Percentiles rank a stretch among this genome's conserved stretches.
These are phyloP conservation scores for Troides helena DNA, from an alignment of 2,888 invertebrate species.

Conservation along the genomic window DNA sequence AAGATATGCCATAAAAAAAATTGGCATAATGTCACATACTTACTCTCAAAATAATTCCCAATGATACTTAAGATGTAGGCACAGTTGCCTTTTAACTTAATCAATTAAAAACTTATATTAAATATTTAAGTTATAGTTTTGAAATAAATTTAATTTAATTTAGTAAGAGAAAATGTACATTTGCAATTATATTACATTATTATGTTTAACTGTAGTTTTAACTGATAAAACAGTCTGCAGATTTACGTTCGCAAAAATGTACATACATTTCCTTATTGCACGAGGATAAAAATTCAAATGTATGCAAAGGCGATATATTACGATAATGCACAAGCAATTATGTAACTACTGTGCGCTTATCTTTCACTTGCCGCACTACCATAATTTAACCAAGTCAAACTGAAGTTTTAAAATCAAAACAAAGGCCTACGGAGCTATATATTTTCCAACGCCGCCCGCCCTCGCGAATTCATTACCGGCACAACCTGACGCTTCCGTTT, in stretches of 20 bases:
- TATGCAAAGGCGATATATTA: slow-evolving; percentile 13
- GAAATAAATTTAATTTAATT: no score
- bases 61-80: no score
- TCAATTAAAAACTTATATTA: no score
- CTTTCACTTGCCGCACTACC: slow-evolving; percentile 26
- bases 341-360: slow-evolving; percentile 19
- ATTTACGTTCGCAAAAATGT: not conserved
- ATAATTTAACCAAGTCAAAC: slow-evolving; percentile 48
- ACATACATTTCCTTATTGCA: not conserved
- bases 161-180: no score
- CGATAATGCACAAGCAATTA: slow-evolving; percentile 22
- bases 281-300: not conserved
- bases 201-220: no score
- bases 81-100: no score
- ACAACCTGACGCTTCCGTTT: slow-evolving; percentile 75
- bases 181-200: not conserved
- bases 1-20: no score
- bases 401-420: slow-evolving; percentile 67
- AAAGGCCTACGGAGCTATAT: slow-evolving; percentile 65
- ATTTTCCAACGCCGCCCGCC: slow-evolving; percentile 70
- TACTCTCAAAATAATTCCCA: no score
- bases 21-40: no score
- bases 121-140: no score
- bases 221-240: not conserved
- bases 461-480: slow-evolving; percentile 76